phyloP scores from a whole-genome alignment of 1,140 invertebrate genomes.

The Teleopsis dalmanni region DNA sequence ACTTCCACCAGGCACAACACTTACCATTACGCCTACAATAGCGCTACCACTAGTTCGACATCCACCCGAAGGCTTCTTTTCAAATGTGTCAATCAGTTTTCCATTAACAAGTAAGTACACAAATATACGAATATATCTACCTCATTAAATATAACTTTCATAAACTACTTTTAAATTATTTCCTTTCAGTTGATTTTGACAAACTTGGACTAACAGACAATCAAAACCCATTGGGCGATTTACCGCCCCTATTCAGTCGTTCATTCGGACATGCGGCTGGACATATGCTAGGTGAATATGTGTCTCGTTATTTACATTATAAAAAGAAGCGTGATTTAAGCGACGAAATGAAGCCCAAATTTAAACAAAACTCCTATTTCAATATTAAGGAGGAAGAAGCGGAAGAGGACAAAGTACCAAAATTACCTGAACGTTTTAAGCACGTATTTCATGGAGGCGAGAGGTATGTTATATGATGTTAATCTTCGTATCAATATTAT shows the following conservation, averaged over 20 bases:
- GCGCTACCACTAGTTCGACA: slow-evolving; percentile 74
- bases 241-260: slow-evolving; percentile 62
- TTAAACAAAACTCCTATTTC: slow-evolving; percentile 18
- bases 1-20: slow-evolving; percentile 68
- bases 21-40: slow-evolving; percentile 71
- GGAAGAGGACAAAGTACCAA: slow-evolving; percentile 25
- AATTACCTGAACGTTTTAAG: slow-evolving; percentile 32
- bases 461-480: slow-evolving; percentile 37
- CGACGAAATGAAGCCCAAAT: slow-evolving; percentile 24
- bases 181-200: slow-evolving; percentile 68
- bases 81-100: slow-evolving; percentile 74
- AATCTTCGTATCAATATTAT: neutral
- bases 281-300: slow-evolving; percentile 58
- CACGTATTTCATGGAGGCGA: slow-evolving; percentile 68
- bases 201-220: slow-evolving; percentile 75
- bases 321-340: slow-evolving; percentile 48
- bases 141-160: neutral
- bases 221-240: slow-evolving; percentile 72
- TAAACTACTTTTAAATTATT: slow-evolving; percentile 10
- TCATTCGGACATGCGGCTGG: slow-evolving; percentile 64
- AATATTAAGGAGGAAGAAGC: slow-evolving; percentile 11
- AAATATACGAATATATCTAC: no score
- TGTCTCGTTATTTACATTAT: slow-evolving; percentile 60
- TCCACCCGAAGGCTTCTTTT: slow-evolving; percentile 74
- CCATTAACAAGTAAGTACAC: slow-evolving; percentile 74